A percentile compares a stretch with the other conserved stretches of the same genome.
Evolutionary conservation across 2,797 vertebrate genomes (phyloP).

Genomic region (Trachurus trachurus): DNA sequence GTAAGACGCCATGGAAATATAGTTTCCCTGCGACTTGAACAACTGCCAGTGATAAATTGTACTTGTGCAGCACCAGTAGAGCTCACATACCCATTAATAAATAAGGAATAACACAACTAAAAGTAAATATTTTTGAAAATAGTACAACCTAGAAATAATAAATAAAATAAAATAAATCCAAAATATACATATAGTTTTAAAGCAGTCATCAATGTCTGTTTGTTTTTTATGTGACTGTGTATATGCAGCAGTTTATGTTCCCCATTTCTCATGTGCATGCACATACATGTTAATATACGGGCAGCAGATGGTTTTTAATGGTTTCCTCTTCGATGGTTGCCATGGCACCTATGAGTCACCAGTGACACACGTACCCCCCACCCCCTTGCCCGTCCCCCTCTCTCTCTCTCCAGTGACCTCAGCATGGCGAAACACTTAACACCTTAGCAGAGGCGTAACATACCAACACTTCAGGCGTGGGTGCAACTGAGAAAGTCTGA

Average conservation of each 20-base stretch:
- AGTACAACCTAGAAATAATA: neutral
- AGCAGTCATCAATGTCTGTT: neutral
- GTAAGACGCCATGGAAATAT: neutral
- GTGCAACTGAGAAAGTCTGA: constrained; percentile 45
- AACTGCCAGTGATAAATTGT: neutral
- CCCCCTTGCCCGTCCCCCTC: neutral
- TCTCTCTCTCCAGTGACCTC: constrained; percentile 60
- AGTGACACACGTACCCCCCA: constrained; percentile 47
- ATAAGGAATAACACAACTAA: neutral
- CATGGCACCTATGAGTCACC: constrained; percentile 78
- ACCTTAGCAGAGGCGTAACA: constrained; percentile 56
- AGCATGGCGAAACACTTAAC: constrained; percentile 69
- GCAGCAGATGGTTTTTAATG: constrained; percentile 67
- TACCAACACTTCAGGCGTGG: constrained; percentile 55
- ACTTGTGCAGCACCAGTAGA: constrained; percentile 4
- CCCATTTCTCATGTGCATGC: neutral
- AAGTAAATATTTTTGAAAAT: neutral
- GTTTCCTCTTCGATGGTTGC: constrained; percentile 71
- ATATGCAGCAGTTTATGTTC: neutral
- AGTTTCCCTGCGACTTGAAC: constrained; percentile 10
- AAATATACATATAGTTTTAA: neutral
- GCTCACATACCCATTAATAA: neutral
- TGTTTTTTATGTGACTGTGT: neutral
- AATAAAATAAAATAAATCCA: neutral
- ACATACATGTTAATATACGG: constrained; percentile 32